phyloP scores from a whole-genome alignment of 2,888 invertebrate genomes.

The Mythimna loreyi region DNA sequence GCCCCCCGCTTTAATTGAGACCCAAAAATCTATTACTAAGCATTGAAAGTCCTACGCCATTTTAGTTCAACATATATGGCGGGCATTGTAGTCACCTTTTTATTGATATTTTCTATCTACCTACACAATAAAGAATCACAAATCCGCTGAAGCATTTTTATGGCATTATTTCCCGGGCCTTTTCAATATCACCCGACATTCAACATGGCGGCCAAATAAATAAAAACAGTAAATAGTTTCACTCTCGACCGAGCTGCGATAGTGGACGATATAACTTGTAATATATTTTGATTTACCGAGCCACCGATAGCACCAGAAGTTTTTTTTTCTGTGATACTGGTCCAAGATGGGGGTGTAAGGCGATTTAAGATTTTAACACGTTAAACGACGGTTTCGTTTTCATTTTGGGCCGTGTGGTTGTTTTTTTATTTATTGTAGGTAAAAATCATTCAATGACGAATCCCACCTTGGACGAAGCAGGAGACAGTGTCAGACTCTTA shows the following conservation, averaged over 20 bases:
- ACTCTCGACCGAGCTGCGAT: conserved; percentile 49
- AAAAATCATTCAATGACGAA: too few species aligned
- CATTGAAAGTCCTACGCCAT: too few species aligned
- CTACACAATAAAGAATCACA: conserved; percentile 2
- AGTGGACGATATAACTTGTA: conserved; percentile 60
- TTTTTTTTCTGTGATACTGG: conserved; percentile 49
- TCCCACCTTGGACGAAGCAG: too few species aligned
- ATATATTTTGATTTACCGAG: conserved; percentile 71
- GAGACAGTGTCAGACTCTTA: too few species aligned
- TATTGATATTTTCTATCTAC: conserved; percentile 1
- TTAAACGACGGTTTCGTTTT: too few species aligned
- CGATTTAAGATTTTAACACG: conserved; percentile 21
- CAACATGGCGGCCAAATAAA: conserved; percentile 51
- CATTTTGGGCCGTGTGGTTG: too few species aligned
- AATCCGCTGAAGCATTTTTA: conserved; percentile 21
- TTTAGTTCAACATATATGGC: too few species aligned
- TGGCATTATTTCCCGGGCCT: conserved; percentile 6
- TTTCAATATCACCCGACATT: conserved; percentile 45
- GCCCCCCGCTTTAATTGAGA: too few species aligned
- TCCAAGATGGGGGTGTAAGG: conserved; percentile 17
- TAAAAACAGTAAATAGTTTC: conserved; percentile 53
- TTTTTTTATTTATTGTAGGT: too few species aligned
- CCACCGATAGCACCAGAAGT: conserved; percentile 64
- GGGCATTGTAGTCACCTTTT: not conserved
- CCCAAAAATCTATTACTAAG: too few species aligned